Base-by-base conservation (phyloP, 2,888 invertebrate genomes). In the Mesorhabditis belari region DNA sequence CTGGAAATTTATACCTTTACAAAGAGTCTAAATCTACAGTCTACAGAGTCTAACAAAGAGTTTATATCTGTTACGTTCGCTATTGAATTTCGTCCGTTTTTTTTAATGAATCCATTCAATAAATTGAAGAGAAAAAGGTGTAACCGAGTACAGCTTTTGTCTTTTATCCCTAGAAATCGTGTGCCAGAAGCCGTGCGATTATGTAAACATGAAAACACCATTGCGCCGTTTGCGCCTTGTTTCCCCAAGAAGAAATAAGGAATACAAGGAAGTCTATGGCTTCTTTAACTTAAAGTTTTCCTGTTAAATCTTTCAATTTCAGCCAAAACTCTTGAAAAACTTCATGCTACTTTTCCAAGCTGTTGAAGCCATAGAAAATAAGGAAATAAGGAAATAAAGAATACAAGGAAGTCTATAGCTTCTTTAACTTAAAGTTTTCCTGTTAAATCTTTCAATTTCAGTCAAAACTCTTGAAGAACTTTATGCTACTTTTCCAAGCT, bases 291-390 rank as follows among this genome's bases (percentile, higher is more conserved):
- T n/a, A n/a, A n/a, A n/a, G n/a, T n/a, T n/a, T n/a, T n/a, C n/a
- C n/a, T n/a, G n/a, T n/a, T n/a, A n/a, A n/a, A n/a, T n/a, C n/a
- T n/a, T n/a, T n/a, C n/a, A n/a, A n/a, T 63, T 72, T 55, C 57
- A 76, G 70, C 55, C 67, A n/a, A 70, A 70, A 55, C 66, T 77
- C n/a, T 71, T 72, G 57, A 65, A 69, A 4, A 73, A 76, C 58
- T 77, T 77, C 65, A 61, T 76, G 21, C 66, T 76, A 5, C 58
- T 66, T 28, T 68, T 76, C 28, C 77, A 77, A 62, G 75, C 75
- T 2, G 69, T 77, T 9, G 77, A 77, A 77, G 50, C 77, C 77
- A 1, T 77, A 67, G 50, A 51, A 76, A 19, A 77, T 76, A 0
- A 76, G 75, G 76, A 62, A 77, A 76, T 24, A 63, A 77, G 27